Conservation (phyloP, 1,140 invertebrate species). For the Ylistrum balloti region DNA sequence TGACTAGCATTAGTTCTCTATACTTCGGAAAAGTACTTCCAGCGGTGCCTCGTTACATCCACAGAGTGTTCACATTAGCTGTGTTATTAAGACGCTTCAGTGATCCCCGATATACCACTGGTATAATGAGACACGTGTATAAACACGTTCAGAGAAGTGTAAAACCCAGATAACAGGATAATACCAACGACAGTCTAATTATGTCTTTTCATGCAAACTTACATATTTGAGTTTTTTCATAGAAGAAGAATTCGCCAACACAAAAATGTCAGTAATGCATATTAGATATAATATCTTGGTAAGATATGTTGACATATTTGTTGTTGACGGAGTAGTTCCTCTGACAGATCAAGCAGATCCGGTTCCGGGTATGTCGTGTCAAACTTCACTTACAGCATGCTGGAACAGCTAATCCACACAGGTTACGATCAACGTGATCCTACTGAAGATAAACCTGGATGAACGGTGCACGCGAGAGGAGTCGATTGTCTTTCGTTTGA, state of each 20-base stretch:
- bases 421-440: background rate
- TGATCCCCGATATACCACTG: too few species aligned
- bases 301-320: background rate
- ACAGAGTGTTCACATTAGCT: background rate
- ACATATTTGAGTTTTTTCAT: constrained; percentile 3
- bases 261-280: background rate
- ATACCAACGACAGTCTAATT: background rate
- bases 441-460: background rate
- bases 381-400: background rate
- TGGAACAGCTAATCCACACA: background rate
- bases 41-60: too few species aligned
- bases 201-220: background rate
- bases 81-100: too few species aligned
- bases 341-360: background rate
- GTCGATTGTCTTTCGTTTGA: background rate
- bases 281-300: background rate
- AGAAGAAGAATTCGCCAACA: background rate
- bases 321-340: background rate
- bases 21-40: too few species aligned
- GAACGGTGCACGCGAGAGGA: background rate
- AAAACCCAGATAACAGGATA: background rate
- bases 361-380: background rate
- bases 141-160: background rate
- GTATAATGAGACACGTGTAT: background rate
- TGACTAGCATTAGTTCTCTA: too few species aligned